Evolutionary conservation across 2,888 invertebrate species (phyloP).

Genomic region (Caenorhabditis imperialis): DNA sequence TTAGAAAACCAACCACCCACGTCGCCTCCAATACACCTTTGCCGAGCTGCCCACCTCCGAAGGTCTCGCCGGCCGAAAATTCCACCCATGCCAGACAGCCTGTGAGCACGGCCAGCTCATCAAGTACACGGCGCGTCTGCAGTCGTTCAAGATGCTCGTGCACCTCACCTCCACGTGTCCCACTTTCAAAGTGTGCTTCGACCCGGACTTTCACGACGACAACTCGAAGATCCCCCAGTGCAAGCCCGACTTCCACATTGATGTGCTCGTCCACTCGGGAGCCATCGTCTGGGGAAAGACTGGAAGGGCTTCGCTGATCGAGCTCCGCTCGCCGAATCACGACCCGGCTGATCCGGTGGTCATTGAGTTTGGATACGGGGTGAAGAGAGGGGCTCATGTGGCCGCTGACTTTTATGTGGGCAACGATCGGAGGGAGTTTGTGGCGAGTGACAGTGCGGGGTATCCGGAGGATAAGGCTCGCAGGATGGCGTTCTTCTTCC

Average conservation of each 20-base stretch:
- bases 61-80: neutral
- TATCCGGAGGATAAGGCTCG: neutral
- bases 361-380: constrained; percentile 28
- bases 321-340: constrained; percentile 1
- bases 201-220: neutral
- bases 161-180: constrained; percentile 6
- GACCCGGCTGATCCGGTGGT: neutral
- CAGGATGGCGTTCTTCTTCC: constrained; percentile 18
- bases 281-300: constrained; percentile 16
- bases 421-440: constrained; percentile 34
- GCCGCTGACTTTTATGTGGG: constrained; percentile 20
- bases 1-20: no score
- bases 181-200: constrained; percentile 18
- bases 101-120: constrained; percentile 17
- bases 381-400: neutral
- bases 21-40: no score
- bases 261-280: constrained; percentile 20
- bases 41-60: no score
- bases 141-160: neutral
- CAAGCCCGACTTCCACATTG: neutral
- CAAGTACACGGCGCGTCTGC: constrained; percentile 9
- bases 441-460: constrained; percentile 12
- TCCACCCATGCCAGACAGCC: neutral
- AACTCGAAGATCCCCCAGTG: constrained; percentile 5
- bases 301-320: constrained; percentile 26